Conservation (phyloP, 2,888 invertebrate genomes). For the Podotricha telesiphe region DNA sequence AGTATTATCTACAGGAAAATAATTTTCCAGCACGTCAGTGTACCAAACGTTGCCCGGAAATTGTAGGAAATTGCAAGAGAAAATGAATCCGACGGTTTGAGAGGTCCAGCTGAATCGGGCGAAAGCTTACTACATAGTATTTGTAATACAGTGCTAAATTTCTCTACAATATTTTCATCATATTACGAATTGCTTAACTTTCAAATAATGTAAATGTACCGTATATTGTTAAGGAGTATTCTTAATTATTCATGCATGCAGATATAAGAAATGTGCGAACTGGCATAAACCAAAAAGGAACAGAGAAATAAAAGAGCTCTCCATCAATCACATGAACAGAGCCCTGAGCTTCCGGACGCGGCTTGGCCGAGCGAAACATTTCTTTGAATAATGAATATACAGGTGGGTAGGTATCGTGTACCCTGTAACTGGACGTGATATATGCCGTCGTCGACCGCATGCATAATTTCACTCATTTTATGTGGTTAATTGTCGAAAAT, state of each 20-base stretch:
- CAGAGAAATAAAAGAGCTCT: constrained; percentile 73
- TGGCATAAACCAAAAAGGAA: constrained; percentile 59
- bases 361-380: constrained; percentile 80
- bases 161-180: background rate
- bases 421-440: constrained; percentile 84
- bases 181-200: background rate
- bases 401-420: constrained; percentile 75
- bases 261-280: constrained; percentile 52
- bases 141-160: constrained; percentile 41
- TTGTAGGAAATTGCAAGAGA: constrained; percentile 84
- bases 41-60: constrained; percentile 79
- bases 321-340: constrained; percentile 82
- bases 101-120: constrained; percentile 61
- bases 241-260: constrained; percentile 44
- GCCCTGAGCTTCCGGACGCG: constrained; percentile 75
- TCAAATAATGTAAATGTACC: background rate
- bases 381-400: constrained; percentile 83
- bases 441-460: constrained; percentile 83
- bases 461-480: constrained; percentile 84
- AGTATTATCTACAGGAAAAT: constrained; percentile 64
- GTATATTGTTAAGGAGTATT: background rate
- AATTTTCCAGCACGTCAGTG: constrained; percentile 73
- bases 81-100: constrained; percentile 79
- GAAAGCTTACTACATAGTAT: constrained; percentile 47
- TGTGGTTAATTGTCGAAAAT: constrained; percentile 84